phyloP scores from a whole-genome alignment of 2,888 invertebrate genomes.

The Oscheius sp. region DNA sequence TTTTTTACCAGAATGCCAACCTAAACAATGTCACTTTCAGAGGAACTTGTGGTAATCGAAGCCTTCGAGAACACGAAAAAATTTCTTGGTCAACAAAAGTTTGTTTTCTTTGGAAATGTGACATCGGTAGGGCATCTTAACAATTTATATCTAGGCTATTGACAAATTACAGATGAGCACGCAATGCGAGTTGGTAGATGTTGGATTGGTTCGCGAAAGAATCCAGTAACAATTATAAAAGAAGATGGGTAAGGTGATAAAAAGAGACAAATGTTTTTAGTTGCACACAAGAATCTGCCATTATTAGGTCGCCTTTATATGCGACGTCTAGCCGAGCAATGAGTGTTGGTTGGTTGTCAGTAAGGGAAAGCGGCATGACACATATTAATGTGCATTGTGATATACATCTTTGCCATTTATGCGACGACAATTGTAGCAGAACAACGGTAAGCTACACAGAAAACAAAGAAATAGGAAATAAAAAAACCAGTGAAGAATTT shows the following conservation, averaged over 20 bases:
- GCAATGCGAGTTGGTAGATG: slow-evolving; percentile 50
- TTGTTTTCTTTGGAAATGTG: slow-evolving; percentile 51
- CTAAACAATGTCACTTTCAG: not conserved
- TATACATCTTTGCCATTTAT: slow-evolving; percentile 45
- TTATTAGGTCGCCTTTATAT: slow-evolving; percentile 47
- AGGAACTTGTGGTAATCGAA: slow-evolving; percentile 21
- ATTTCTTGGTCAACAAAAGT: slow-evolving; percentile 51
- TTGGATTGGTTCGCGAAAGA: slow-evolving; percentile 47
- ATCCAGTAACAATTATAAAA: slow-evolving; percentile 43
- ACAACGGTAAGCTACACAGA: slow-evolving; percentile 41
- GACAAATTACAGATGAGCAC: slow-evolving; percentile 43
- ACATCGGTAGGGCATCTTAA: slow-evolving; percentile 39
- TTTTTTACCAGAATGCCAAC: too few relatives aligned
- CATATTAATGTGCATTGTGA: slow-evolving; percentile 45
- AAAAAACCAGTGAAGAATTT: too few relatives aligned
- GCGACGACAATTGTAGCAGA: slow-evolving; percentile 41
- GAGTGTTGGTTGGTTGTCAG: slow-evolving; percentile 47
- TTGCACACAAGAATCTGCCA: slow-evolving; percentile 46
- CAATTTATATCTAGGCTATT: too few relatives aligned
- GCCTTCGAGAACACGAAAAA: slow-evolving; percentile 26
- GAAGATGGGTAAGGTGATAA: slow-evolving; percentile 33
- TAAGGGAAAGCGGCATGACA: slow-evolving; percentile 45
- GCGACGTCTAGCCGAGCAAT: slow-evolving; percentile 38
- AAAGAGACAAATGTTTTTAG: not conserved
- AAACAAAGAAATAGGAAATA: too few relatives aligned